Evolutionary conservation across 1,140 invertebrate genomes (phyloP).

Genomic region (Neoseiulus cucumeris): DNA sequence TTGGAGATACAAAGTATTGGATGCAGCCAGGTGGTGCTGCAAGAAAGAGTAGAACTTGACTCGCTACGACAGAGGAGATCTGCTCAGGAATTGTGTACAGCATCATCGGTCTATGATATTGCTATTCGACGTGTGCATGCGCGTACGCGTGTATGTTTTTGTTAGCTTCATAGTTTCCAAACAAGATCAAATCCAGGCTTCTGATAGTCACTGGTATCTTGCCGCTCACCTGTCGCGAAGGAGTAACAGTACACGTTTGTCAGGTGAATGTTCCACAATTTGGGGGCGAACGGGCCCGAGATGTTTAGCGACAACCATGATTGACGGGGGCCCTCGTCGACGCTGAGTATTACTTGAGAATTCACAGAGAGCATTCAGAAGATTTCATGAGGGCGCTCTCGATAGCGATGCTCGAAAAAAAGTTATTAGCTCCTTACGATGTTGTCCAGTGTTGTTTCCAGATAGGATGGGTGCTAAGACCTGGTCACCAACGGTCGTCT

Average conservation of each 20-base stretch:
- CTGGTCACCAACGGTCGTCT: not conserved
- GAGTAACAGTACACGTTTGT: not conserved
- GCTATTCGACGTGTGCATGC: too few relatives aligned
- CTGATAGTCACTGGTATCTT: not conserved
- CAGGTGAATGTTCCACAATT: not conserved
- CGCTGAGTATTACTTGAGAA: not conserved
- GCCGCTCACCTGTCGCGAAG: not conserved
- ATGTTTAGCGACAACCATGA: not conserved
- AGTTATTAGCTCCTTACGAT: not conserved
- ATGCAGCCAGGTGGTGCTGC: not conserved
- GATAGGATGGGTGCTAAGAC: not conserved
- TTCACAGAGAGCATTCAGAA: not conserved
- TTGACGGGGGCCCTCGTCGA: not conserved
- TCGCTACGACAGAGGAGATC: not conserved
- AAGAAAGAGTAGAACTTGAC: not conserved
- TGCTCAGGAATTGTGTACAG: not conserved
- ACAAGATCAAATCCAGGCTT: not conserved
- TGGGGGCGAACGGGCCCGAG: not conserved
- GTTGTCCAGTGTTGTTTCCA: constrained; percentile 2
- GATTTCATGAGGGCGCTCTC: not conserved
- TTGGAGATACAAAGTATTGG: not conserved
- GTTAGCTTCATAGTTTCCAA: not conserved
- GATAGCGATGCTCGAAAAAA: not conserved
- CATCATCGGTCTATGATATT: too few relatives aligned
- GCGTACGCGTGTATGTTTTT: too few relatives aligned